These are phyloP conservation scores for Eupithecia centaureata DNA, from an alignment of 2,888 invertebrate species.

Conservation along the genomic window DNA sequence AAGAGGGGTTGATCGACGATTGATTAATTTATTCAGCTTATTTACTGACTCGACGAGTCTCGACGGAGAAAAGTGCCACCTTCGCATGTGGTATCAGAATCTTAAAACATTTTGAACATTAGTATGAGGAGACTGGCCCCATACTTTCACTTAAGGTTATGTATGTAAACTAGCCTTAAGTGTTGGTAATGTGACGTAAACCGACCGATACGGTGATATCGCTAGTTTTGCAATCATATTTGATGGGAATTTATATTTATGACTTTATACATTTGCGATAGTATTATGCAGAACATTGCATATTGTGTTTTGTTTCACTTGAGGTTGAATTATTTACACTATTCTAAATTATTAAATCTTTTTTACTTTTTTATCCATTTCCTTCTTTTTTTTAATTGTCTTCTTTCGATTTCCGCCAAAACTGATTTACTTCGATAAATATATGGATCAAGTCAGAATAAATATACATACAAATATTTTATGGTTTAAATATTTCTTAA, in stretches of 20 bases:
- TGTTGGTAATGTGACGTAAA: conserved; percentile 79
- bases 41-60: conserved; percentile 70
- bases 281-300: not conserved
- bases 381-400: not conserved
- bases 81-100: conserved; percentile 72
- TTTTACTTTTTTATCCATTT: not conserved
- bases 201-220: conserved; percentile 49
- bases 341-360: not conserved
- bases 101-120: conserved; percentile 79
- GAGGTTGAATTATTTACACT: not conserved
- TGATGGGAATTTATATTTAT: conserved; percentile 15
- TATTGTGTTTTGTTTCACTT: not conserved
- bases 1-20: conserved; percentile 70
- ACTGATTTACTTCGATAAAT: too few relatives aligned
- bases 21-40: conserved; percentile 79
- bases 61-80: conserved; percentile 76
- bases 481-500: too few relatives aligned
- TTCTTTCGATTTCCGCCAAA: too few relatives aligned
- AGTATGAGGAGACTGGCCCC: conserved; percentile 74
- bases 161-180: conserved; percentile 77
- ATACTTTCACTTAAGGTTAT: conserved; percentile 82
- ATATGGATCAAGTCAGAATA: too few relatives aligned
- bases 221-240: conserved; percentile 34
- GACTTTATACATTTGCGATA: not conserved
- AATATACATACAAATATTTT: too few relatives aligned